Base-by-base conservation (phyloP, 53 echinoderm and acorn worm species). In the Holothuria leucospilota region DNA sequence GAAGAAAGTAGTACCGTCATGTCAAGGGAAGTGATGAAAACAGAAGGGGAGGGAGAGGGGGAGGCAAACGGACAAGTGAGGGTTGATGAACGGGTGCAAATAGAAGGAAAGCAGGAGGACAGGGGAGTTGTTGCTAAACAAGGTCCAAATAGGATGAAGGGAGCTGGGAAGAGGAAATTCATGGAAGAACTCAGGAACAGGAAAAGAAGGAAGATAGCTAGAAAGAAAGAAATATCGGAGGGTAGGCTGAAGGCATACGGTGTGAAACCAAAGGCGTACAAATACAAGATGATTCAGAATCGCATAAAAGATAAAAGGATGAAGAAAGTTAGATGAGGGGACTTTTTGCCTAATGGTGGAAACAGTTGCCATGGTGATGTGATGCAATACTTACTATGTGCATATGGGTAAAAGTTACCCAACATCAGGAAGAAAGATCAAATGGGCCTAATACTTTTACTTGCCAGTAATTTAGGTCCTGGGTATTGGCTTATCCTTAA, bases 221-320 rank as follows among this genome's bases (percentile, higher is more conserved):
- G 77, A 26, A 81, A 60, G 16, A 85, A 62, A 20, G 77, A 69
- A 5, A 84, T 94, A n/a, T 90, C 99, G 0, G 95, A 99, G 29
- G 94, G 91, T 15, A 77, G 99, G 27, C 82, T 99, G 42, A 90
- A 87, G 82, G 99, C 99, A 1, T 99, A 99, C 51, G 99, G 99
- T 34, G 81, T 99, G 27, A 92, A 93, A 68, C 99, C 99, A 18
- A 95, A 86, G 69, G 93, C 95, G 29, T 92, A 93, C 59, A 89
- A 40, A 41, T 96, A 89, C 78, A 87, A 91, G 41, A 93, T 96
- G 89, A 89, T 85, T 63, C 90, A 89, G 77, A 61, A 89, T 63
- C 77, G 63, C 49, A 89, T 91, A 84, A 81, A 75, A 60, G 84
- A 92, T 39, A 86, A 86, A 15, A 86, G 86, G 65, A 88, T 86